A percentile compares a stretch with the other conserved stretches of the same genome.
These are phyloP conservation scores for Melanotaenia pygmaea DNA, from an alignment of 2,797 vertebrate species.

Conservation along the genomic window DNA sequence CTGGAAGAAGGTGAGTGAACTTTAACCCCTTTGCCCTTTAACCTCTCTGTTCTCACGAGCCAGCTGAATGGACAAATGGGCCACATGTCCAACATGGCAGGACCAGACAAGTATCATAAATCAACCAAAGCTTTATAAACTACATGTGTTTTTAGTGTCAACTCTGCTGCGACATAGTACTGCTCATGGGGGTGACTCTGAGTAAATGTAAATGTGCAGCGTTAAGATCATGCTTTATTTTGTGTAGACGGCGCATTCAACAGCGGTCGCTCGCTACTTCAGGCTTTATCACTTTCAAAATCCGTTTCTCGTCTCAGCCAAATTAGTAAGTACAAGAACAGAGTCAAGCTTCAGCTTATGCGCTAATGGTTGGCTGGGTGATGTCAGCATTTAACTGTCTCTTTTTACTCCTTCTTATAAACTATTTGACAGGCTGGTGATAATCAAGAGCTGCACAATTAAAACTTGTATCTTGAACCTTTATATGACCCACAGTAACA, in stretches of 20 bases:
- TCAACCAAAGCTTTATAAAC: constrained; percentile 22
- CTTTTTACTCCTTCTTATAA: constrained; percentile 28
- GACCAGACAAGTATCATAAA: constrained; percentile 53
- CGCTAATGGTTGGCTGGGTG: constrained; percentile 23
- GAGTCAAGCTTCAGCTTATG: constrained; percentile 1
- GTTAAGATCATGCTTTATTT: constrained; percentile 80
- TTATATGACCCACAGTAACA: constrained; percentile 5
- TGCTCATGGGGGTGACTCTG: constrained; percentile 4
- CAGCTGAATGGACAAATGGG: constrained; percentile 62
- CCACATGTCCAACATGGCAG: constrained; percentile 42
- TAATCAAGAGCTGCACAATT: constrained; percentile 49
- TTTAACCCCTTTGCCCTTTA: constrained; percentile 40
- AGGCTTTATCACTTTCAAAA: constrained; percentile 86
- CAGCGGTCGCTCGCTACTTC: constrained; percentile 82
- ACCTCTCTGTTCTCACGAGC: constrained; percentile 48
- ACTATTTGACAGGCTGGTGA: constrained; percentile 20
- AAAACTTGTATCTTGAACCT: constrained; percentile 17
- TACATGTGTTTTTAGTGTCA: constrained; percentile 30
- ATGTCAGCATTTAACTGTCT: constrained; percentile 9
- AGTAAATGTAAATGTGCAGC: constrained; percentile 13
- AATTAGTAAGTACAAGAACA: constrained; percentile 83
- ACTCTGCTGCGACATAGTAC: constrained; percentile 9
- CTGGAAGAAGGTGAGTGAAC: constrained; percentile 80
- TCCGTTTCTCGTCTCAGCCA: constrained; percentile 85
- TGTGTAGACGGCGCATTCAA: constrained; percentile 81